Evolutionary conservation across 2,113 vertebrate genomes (phyloP).

Genomic region (Oreocharis arfaki): DNA sequence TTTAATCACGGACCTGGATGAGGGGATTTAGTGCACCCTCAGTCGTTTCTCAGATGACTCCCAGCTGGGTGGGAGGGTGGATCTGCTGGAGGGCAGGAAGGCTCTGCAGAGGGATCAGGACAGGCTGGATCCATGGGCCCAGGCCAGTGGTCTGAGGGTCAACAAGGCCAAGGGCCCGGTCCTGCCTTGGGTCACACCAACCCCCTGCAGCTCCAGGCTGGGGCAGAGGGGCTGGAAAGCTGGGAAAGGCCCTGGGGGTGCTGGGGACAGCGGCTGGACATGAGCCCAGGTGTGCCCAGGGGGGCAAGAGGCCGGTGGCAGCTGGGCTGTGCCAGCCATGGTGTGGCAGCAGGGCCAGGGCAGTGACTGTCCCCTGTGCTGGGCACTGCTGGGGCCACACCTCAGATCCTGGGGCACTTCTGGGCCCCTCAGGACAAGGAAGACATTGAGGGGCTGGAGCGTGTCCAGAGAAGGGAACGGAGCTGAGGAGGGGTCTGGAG

Average conservation of each 20-base stretch:
- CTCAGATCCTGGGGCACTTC: fast-evolving
- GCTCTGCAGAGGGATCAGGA: neutral
- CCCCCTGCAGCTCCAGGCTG: neutral
- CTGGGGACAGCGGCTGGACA: neutral
- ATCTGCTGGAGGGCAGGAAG: neutral
- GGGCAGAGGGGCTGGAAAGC: neutral
- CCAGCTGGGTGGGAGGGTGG: neutral
- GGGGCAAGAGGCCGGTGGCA: neutral
- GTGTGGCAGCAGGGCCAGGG: neutral
- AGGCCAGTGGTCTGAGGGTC: neutral
- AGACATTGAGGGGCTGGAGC: neutral
- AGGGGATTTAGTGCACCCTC: fast-evolving
- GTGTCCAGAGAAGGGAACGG: fast-evolving
- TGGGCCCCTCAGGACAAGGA: neutral
- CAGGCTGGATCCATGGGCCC: fast-evolving
- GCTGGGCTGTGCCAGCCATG: neutral
- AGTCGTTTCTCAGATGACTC: neutral
- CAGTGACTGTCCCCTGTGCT: neutral
- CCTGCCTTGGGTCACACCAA: neutral
- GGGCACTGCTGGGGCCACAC: neutral
- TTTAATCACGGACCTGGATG: neutral
- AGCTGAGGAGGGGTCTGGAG: neutral
- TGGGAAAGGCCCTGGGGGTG: neutral
- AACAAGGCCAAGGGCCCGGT: fast-evolving
- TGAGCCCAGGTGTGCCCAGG: neutral